Base-by-base conservation (phyloP, 2,888 invertebrate genomes). In the Abrostola triplasia region DNA sequence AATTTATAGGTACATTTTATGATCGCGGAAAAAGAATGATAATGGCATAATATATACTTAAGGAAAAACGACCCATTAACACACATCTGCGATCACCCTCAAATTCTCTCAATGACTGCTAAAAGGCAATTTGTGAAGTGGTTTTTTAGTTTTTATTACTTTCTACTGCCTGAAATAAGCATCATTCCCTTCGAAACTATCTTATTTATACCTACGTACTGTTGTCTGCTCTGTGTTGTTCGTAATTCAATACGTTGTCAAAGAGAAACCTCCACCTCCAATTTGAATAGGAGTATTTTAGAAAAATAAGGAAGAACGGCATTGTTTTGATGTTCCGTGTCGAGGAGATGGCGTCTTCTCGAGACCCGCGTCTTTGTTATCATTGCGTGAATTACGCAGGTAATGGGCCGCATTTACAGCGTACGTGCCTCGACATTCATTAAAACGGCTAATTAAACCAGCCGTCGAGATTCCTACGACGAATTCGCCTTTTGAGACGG, bases 351-450 rank as follows among this genome's bases (percentile, higher is more conserved):
- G 68, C 68, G 73, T 64, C 67, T 74, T 63, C 61, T 56, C 67
- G 66, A 69, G 72, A 61, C 64, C 68, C 76, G 72, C 63, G 74
- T 79, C 87, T 88, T 89, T 91, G 90, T 92, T 91, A 93, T 92
- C 92, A 87, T 87, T 88, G 89, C 89, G 91, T 89, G 92, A 92
- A 92, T 90, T 88, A 91, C 89, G 87, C 87, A 90, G 91, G 92
- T 92, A 92, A 92, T 91, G 91, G 90, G 87, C 84, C 90, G 89
- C 90, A 87, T 91, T 92, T 88, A 90, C 87, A 87, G 86, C 89
- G 92, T 90, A 93, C 93, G 93, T 93, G 93, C 88, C 90, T 83
- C 86, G 88, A 92, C 92, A 93, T 93, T 93, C 90, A 93, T 93
- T 93, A 92, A 87, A 87, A 84, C 83, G 88, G 87, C 92, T 93